Percentiles rank a stretch among this genome's conserved stretches.
phyloP scores from a whole-genome alignment of 2,113 vertebrate genomes.

The Hoplias malabaricus region DNA sequence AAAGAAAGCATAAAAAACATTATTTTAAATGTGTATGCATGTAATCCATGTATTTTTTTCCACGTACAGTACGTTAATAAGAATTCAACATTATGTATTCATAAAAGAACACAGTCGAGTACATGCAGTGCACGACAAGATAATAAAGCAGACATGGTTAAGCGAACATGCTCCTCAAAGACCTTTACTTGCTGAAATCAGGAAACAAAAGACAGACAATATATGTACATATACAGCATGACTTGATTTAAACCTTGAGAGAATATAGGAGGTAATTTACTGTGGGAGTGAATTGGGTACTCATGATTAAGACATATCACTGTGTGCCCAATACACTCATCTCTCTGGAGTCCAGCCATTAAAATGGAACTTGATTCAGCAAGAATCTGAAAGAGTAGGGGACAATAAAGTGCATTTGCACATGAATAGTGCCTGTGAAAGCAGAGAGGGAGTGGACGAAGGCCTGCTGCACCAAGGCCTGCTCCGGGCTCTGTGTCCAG shows the following conservation, averaged over 20 bases:
- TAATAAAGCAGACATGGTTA: neutral
- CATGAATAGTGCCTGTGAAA: conserved; percentile 77
- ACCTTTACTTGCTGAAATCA: neutral
- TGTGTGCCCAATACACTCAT: conserved; percentile 52
- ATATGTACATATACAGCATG: neutral
- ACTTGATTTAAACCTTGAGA: neutral
- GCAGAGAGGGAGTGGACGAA: conserved; percentile 69
- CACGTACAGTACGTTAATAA: too few relatives aligned
- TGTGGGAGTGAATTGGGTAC: neutral
- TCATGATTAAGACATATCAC: neutral
- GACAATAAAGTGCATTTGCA: conserved; percentile 74
- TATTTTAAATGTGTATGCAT: too few relatives aligned
- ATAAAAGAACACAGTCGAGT: neutral
- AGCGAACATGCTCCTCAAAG: neutral
- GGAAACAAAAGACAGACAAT: neutral
- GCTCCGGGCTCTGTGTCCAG: conserved; percentile 69
- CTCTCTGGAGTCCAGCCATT: conserved; percentile 58
- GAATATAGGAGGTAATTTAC: neutral
- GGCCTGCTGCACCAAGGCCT: conserved; percentile 58
- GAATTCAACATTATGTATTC: too few relatives aligned
- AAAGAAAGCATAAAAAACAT: too few relatives aligned
- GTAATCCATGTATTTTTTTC: too few relatives aligned
- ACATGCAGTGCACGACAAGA: neutral
- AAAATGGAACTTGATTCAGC: conserved; percentile 71
- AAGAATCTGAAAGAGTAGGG: conserved; percentile 66